Conservation (phyloP, 2,888 invertebrate species). For the Drosophila emarginata region DNA sequence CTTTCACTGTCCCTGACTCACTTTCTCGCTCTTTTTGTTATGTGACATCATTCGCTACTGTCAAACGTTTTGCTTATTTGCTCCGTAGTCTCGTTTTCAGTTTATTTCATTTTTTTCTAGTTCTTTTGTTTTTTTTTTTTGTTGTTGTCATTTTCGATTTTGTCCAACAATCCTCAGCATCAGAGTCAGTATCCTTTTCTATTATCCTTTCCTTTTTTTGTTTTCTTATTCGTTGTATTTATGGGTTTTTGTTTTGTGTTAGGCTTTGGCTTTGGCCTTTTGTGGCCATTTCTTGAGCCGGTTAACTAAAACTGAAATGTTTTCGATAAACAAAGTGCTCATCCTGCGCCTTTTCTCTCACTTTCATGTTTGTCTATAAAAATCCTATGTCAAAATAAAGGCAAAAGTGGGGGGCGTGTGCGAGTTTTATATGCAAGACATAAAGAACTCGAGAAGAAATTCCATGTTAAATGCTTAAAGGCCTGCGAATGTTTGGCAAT, state of each 20-base stretch:
- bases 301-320: constrained; percentile 25
- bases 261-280: constrained; percentile 58
- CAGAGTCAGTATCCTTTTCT: constrained; percentile 21
- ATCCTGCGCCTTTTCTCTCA: constrained; percentile 27
- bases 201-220: neutral
- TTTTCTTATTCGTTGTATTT: constrained; percentile 32
- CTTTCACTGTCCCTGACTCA: constrained; percentile 10
- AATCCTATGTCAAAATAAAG: constrained; percentile 41
- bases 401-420: constrained; percentile 31
- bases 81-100: constrained; percentile 22
- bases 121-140: neutral
- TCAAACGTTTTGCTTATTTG: constrained; percentile 41
- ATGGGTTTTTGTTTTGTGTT: constrained; percentile 64
- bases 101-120: constrained; percentile 10
- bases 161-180: constrained; percentile 24
- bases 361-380: constrained; percentile 66
- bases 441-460: constrained; percentile 15
- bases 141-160: neutral
- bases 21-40: constrained; percentile 18
- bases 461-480: neutral
- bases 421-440: constrained; percentile 12
- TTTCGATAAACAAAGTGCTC: constrained; percentile 61
- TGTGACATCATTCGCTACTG: constrained; percentile 51
- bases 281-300: constrained; percentile 8
- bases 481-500: neutral